Evolutionary conservation across 2,113 vertebrate species (phyloP).

Genomic region (Dolichotis patagonum): DNA sequence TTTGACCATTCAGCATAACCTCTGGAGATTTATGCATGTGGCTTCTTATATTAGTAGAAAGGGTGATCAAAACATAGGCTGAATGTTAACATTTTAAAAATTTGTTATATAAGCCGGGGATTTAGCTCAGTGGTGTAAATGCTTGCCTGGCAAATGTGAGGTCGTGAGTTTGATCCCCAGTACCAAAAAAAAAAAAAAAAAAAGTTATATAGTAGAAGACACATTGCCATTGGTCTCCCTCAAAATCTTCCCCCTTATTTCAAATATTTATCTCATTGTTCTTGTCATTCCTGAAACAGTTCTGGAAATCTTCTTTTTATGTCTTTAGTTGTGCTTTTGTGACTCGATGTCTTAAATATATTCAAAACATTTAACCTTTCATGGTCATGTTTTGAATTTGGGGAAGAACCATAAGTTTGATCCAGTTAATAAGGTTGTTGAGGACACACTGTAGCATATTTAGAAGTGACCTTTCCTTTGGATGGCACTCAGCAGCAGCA

Average conservation of each 20-base stretch:
- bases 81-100: neutral
- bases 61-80: neutral
- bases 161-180: no score
- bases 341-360: neutral
- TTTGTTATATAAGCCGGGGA: no score
- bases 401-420: neutral
- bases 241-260: neutral
- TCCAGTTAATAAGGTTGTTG: neutral
- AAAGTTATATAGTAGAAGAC: neutral
- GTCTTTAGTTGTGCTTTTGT: neutral
- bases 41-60: neutral
- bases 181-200: no score
- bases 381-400: neutral
- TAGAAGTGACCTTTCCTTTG: neutral
- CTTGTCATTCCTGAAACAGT: neutral
- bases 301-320: neutral
- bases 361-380: neutral
- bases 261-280: neutral
- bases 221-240: neutral
- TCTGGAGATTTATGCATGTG: neutral
- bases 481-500: neutral
- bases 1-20: neutral
- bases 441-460: neutral
- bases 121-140: no score
- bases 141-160: no score